Base-by-base conservation (phyloP, 2,113 vertebrate genomes). In the Xiphorhynchus elegans region DNA sequence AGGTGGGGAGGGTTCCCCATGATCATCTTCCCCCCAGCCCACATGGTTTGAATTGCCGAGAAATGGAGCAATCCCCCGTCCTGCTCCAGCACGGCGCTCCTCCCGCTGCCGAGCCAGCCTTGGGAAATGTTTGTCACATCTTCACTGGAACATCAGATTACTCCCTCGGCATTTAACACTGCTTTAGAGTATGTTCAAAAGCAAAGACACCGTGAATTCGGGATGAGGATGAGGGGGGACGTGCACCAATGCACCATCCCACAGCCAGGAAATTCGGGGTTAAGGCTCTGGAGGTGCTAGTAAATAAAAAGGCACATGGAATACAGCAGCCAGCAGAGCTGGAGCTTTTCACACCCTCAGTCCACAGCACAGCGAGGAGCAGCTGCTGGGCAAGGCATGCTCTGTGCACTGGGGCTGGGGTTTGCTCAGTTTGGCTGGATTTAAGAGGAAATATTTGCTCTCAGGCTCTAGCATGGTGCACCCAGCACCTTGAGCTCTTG, bases 121-220 rank as follows among this genome's bases (percentile, higher is more conserved):
- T 95, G 94, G 91, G 94, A 97, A 96, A 96, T 96, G 96, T 86
- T 94, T 96, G 95, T 93, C 96, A 94, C 91, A 89, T 96, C 91
- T 95, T 96, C 96, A 90, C 87, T 94, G 93, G 94, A 88, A 94
- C 96, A 96, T 92, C 91, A 33, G 89, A 82, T 96, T 89, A 96
- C 90, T 94, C 84, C 35, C 84, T 16, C 47, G 89, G 69, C 89
- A 62, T 91, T 94, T 90, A 83, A 89, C 74, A 64, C 83, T 58
- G 55, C 37, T 95, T 58, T 83, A 78, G 81, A 84, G 78, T 47
- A 31, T 10, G 67, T 90, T 90, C 88, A 42, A 76, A 79, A 58
- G 90, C 59, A 4, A 2, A 9, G 79, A 70, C 86, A 66, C 63
- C 6, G 47, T 31, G 89, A 91, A 50, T 15, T 68, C 39, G 7